A percentile compares a stretch with the other conserved stretches of the same genome.
These are phyloP conservation scores for Donacobius atricapilla DNA, from an alignment of 2,113 vertebrate genomes.

Conservation along the genomic window DNA sequence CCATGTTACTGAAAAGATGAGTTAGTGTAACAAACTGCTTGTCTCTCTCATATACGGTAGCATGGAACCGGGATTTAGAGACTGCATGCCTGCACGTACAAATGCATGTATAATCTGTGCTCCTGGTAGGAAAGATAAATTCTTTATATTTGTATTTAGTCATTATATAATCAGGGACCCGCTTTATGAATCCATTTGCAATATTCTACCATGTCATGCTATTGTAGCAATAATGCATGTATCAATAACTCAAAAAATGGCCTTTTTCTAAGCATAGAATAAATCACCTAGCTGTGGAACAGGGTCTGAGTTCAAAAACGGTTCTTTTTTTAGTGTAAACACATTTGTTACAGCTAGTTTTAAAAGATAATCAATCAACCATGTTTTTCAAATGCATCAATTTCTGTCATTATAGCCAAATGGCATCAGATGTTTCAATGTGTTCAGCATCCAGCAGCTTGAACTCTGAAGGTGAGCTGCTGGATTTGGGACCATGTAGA, in stretches of 20 bases:
- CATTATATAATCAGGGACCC: background rate
- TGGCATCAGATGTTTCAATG: background rate
- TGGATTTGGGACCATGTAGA: background rate
- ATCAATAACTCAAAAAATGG: background rate
- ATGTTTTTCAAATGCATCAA: background rate
- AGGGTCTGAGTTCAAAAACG: background rate
- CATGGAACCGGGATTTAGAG: background rate
- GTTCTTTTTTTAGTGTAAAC: background rate
- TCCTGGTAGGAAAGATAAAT: background rate
- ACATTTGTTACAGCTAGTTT: background rate
- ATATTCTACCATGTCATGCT: background rate
- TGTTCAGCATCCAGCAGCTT: background rate
- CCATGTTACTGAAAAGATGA: background rate
- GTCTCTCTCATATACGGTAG: background rate
- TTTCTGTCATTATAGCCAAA: background rate
- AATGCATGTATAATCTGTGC: background rate
- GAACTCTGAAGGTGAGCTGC: background rate
- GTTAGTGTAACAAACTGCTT: background rate
- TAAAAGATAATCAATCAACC: background rate
- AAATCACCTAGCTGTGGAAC: background rate
- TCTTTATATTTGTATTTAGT: background rate
- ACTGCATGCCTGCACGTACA: background rate
- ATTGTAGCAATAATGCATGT: background rate
- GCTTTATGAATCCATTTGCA: background rate
- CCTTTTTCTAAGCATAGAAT: slow-evolving; percentile 7